These are phyloP conservation scores for Alethe castanea DNA, from an alignment of 2,113 vertebrate genomes.

Conservation along the genomic window DNA sequence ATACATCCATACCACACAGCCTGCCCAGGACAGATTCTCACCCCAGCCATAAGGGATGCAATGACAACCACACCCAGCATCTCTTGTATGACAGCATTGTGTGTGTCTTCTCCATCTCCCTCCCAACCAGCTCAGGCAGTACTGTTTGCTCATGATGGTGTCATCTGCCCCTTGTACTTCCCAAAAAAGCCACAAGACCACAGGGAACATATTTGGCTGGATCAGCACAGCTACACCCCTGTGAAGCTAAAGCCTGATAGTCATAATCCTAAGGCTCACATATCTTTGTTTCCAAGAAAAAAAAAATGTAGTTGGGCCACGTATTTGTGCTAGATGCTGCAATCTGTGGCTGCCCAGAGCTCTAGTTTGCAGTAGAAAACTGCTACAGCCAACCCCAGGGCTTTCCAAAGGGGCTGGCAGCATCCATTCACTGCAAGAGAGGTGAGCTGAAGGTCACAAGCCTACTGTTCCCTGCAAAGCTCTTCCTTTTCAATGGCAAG, in stretches of 20 bases:
- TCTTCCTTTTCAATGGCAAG: neutral
- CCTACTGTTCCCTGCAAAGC: neutral
- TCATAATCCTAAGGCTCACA: neutral
- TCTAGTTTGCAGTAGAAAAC: neutral
- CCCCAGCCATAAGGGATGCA: neutral
- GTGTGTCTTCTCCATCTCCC: neutral
- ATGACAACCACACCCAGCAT: neutral
- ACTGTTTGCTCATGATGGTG: fast-evolving
- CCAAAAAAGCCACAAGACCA: neutral
- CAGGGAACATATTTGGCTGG: neutral
- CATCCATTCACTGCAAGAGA: neutral
- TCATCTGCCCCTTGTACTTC: neutral
- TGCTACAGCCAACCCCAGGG: neutral
- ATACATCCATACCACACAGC: neutral
- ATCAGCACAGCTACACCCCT: neutral
- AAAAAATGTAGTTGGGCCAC: neutral
- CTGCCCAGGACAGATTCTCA: neutral
- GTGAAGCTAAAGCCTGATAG: neutral
- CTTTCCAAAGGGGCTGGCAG: neutral
- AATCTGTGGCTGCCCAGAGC: neutral
- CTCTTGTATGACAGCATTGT: neutral
- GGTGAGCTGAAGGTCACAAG: neutral
- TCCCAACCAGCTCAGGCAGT: neutral
- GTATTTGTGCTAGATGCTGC: neutral
- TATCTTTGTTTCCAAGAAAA: neutral